Evolutionary conservation across 2,113 vertebrate genomes (phyloP), one percentile per base, ranked within the genome.

Genomic region (Corythaixoides concolor): DNA sequence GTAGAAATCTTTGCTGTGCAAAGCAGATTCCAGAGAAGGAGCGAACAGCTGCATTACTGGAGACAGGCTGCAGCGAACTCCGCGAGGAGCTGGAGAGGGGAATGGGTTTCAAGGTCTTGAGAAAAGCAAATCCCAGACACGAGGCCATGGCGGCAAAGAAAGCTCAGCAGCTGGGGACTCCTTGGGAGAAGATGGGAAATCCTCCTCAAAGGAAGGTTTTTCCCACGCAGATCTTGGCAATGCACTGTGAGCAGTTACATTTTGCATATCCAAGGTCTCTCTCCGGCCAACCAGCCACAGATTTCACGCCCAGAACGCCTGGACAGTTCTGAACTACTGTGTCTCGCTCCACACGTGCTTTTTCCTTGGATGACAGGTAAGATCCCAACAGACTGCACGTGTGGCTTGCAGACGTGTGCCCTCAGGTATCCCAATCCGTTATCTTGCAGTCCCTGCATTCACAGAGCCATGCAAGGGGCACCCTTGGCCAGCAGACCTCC

Each of bases 11-110:
- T 32, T 70, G 59, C 39, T 73, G 77, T 8, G 70, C 73, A 70
- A n/a, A 90, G 84, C 41, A 70, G 43, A 76, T 92, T 85, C 68
- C 75, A 79, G 82, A 47, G 53, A 43, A 74, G 33, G 37, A 91
- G 28, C 2, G 6, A 76, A 74, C 64, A 88, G 59, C 72, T 90
- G 70, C 22, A 26, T 47, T 89, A 53, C 49, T 6, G 8, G 58
- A 85, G 63, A 79, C 33, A 59, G 78, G 64, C 41, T 53, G 49
- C 85, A 72, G 58, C 43, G 74, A 56, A 33, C 37, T 75, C 52
- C 1, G 0, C 0, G 0, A 93, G 63, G 68, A 78, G 30, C 0
- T 41, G 37, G 41, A 75, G 28, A 78, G 12, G 22, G 52, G 39
- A 95, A 79, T 3, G 12, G 37, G 6, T 56, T 95, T 93, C 56